Conservation (phyloP, 1,140 invertebrate species). For the Brachionus rubens region DNA sequence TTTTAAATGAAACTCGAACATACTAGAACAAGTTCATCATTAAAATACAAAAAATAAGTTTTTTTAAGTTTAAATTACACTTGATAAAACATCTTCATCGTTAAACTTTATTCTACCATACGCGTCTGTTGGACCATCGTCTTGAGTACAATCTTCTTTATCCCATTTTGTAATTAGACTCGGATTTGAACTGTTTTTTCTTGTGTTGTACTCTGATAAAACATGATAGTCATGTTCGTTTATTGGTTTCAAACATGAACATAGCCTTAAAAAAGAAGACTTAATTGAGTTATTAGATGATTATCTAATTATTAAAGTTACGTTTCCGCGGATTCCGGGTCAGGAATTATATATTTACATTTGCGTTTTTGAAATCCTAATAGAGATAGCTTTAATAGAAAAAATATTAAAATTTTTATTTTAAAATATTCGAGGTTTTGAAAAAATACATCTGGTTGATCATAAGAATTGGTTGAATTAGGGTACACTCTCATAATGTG, state of each 20-base stretch:
- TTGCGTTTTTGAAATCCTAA: neutral
- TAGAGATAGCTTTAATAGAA: neutral
- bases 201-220: neutral
- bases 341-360: conserved; percentile 18
- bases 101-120: conserved; percentile 20
- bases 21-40: conserved; percentile 51
- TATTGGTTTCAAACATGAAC: neutral
- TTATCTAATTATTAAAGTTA: no score
- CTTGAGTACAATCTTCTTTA: conserved; percentile 22
- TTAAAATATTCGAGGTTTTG: neutral
- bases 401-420: neutral
- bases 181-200: neutral
- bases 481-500: conserved; percentile 6
- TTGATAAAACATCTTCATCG: neutral
- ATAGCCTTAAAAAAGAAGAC: neutral
- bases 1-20: conserved; percentile 55
- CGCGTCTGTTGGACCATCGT: conserved; percentile 17
- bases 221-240: neutral
- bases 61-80: neutral
- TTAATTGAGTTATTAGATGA: neutral
- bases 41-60: neutral
- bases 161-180: neutral
- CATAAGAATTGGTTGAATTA: neutral
- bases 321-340: no score
- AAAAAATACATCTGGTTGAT: conserved; percentile 3